These are phyloP conservation scores for Hesperia comma DNA, from an alignment of 2,888 invertebrate genomes.

Conservation along the genomic window DNA sequence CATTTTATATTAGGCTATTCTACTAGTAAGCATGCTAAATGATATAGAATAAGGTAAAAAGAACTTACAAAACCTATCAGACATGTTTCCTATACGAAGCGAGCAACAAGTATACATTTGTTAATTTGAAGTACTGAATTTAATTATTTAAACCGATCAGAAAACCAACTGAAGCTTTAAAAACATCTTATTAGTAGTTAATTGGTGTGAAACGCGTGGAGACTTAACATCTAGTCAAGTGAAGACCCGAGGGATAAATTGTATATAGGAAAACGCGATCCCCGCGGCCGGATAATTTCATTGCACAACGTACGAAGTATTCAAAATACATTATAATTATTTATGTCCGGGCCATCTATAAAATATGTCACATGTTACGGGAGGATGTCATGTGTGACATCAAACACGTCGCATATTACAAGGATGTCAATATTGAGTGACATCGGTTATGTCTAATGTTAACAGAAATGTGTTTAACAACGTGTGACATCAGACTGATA, in stretches of 20 bases:
- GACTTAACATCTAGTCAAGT: constrained; percentile 48
- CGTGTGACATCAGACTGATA: no score
- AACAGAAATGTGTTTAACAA: no score
- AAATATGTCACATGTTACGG: no score
- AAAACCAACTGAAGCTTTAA: constrained; percentile 32
- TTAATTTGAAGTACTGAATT: constrained; percentile 18
- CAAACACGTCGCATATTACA: no score
- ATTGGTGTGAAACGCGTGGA: constrained; percentile 38
- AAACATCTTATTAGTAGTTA: constrained; percentile 33
- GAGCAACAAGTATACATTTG: not conserved
- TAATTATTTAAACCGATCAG: constrained; percentile 19
- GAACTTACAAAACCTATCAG: not conserved
- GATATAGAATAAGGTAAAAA: not conserved
- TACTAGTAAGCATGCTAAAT: not conserved
- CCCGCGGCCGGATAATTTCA: constrained; percentile 55
- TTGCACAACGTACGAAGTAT: constrained; percentile 74
- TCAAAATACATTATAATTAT: constrained; percentile 71
- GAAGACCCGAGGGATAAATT: constrained; percentile 41
- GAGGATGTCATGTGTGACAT: no score
- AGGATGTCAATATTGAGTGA: no score
- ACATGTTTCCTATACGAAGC: constrained; percentile 17
- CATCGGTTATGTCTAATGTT: no score
- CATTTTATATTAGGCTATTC: not conserved
- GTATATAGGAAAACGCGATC: constrained; percentile 42
- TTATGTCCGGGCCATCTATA: constrained; percentile 59